Evolutionary conservation across 2,888 invertebrate genomes (phyloP), one percentile per base, ranked within the genome.

Genomic region (Synanthedon tipuliformis): DNA sequence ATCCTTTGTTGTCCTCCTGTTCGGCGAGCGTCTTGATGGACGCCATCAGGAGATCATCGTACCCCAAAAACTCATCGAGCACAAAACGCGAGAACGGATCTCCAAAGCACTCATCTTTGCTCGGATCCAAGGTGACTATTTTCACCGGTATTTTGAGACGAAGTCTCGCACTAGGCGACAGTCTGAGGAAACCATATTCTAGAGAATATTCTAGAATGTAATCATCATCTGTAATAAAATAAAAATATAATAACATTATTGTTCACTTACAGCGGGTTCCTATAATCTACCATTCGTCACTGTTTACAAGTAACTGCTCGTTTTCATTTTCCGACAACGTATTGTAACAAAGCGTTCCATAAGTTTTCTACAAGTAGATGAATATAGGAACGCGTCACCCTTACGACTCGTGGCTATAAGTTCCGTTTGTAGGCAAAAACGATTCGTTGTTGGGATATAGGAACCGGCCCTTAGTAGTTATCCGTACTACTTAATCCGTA

Each of bases 201-300:
- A 99, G 84, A 0, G 99, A 96, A 87, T 99, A 99, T 78, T 99
- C 99, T 2, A 99, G 94, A 51, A 99, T 98, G 75, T 98, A 98
- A 71, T 96, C 95, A 68, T 98, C 97, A 66, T 96, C 95, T 75
- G 91, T 82, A 80, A 75, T 34, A 34, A 23, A 23, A 23, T 23
- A 1, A 2, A 50, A n/a, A 51, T 12, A 23, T 45, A 56, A 52
- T 50, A 23, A 15, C n/a, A 3, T 16, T 23, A 11, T 11, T 45
- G 45, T 45, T 45, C 13, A 45, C 45, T n/a, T 18, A n/a, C n/a
- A n/a, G n/a, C n/a, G n/a, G n/a, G n/a, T n/a, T n/a, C n/a, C n/a
- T n/a, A n/a, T n/a, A n/a, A n/a, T n/a, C n/a, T n/a, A n/a, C n/a
- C n/a, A n/a, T n/a, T n/a, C n/a, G n/a, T n/a, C n/a, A n/a, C n/a